A percentile compares a stretch with the other conserved stretches of the same genome.
Conservation (phyloP, 2,888 invertebrate genomes). For the Hybos culiciformis region DNA sequence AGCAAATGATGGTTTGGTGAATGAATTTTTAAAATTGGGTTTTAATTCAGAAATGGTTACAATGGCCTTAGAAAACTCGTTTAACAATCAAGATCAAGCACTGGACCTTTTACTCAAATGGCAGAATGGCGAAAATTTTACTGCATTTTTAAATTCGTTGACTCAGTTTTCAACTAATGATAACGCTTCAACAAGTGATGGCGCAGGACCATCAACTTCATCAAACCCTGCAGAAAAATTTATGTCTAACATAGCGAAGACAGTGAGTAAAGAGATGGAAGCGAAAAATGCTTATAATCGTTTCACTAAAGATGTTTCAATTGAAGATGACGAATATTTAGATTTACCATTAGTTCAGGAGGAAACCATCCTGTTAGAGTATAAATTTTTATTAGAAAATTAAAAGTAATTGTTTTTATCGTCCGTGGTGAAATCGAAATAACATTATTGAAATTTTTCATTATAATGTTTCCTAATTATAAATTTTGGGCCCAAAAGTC, state of each 20-base stretch:
- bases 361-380: slow-evolving; percentile 50
- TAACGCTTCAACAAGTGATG: slow-evolving; percentile 18
- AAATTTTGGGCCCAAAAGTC: too few relatives aligned
- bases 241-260: slow-evolving; percentile 18
- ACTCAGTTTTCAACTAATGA: slow-evolving; percentile 29
- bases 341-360: slow-evolving; percentile 58
- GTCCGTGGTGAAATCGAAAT: too few relatives aligned
- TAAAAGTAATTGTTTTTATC: neutral
- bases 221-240: slow-evolving; percentile 15
- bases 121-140: slow-evolving; percentile 21
- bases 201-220: slow-evolving; percentile 18
- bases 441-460: too few relatives aligned
- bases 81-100: slow-evolving; percentile 43
- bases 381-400: slow-evolving; percentile 34
- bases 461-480: too few relatives aligned
- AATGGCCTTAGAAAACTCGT: slow-evolving; percentile 40
- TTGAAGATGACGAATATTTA: slow-evolving; percentile 58
- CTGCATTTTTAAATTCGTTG: slow-evolving; percentile 21
- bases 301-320: slow-evolving; percentile 41
- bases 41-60: slow-evolving; percentile 41
- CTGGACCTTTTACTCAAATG: slow-evolving; percentile 43
- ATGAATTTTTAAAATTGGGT: slow-evolving; percentile 40
- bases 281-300: slow-evolving; percentile 41
- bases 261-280: slow-evolving; percentile 23
- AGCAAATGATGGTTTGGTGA: slow-evolving; percentile 17